Conservation (phyloP, 2,888 invertebrate species). For the Globia sparganii region DNA sequence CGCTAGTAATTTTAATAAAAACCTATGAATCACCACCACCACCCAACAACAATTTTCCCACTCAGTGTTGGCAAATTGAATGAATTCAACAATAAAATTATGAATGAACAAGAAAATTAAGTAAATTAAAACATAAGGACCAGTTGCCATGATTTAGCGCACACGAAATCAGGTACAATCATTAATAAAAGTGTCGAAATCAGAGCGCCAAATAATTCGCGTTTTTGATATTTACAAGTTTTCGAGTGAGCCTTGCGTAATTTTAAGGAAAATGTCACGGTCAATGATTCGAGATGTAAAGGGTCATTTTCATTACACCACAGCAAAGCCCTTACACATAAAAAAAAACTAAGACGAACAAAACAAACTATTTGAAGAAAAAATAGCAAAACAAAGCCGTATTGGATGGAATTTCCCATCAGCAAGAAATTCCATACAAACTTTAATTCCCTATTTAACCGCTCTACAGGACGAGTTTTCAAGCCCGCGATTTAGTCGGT, state of each 20-base stretch:
- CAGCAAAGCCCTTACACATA: not conserved
- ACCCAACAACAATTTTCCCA: too few relatives aligned
- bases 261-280: constrained; percentile 84
- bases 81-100: constrained; percentile 20
- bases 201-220: constrained; percentile 75
- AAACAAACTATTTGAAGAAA: not conserved
- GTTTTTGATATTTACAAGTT: constrained; percentile 81
- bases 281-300: constrained; percentile 77
- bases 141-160: constrained; percentile 57
- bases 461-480: not conserved
- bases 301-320: constrained; percentile 71
- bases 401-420: not conserved
- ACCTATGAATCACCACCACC: not conserved
- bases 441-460: too few relatives aligned
- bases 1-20: not conserved
- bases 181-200: constrained; percentile 81
- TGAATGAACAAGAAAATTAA: constrained; percentile 59
- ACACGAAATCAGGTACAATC: constrained; percentile 64
- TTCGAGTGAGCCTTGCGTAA: constrained; percentile 78
- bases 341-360: not conserved
- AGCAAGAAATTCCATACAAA: not conserved
- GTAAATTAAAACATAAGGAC: constrained; percentile 66
- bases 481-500: too few relatives aligned
- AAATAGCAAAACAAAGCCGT: not conserved
- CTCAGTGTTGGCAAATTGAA: constrained; percentile 12